A percentile compares a stretch with the other conserved stretches of the same genome.
Conservation (phyloP, 2,797 vertebrate species). For the Protosalanx chinensis region DNA sequence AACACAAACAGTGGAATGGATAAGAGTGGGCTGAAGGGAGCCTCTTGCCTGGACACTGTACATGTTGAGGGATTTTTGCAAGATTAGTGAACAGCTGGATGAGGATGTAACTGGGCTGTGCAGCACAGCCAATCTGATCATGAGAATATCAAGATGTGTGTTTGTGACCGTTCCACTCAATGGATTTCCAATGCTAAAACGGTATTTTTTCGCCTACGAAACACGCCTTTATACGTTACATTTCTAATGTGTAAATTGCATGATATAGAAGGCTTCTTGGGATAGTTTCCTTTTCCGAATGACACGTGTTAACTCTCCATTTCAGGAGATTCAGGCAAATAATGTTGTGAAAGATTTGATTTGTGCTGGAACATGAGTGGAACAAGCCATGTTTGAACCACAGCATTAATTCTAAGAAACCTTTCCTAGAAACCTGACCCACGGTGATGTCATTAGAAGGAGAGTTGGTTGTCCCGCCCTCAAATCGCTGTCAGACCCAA, state of each 20-base stretch:
- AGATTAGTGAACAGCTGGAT: constrained; percentile 14
- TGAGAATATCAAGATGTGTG: not conserved
- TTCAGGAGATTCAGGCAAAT: too few relatives aligned
- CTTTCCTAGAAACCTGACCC: constrained; percentile 10
- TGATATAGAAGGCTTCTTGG: too few relatives aligned
- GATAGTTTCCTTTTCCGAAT: too few relatives aligned
- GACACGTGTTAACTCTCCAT: too few relatives aligned
- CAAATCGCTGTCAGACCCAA: constrained; percentile 11
- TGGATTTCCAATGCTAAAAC: too few relatives aligned
- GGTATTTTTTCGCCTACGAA: too few relatives aligned
- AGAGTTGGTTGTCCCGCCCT: not conserved
- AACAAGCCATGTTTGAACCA: not conserved
- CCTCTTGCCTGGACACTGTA: not conserved
- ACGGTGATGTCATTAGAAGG: constrained; percentile 19
- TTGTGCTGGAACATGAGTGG: too few relatives aligned
- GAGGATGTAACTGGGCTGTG: constrained; percentile 10
- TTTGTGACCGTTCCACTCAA: too few relatives aligned
- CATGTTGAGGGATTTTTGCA: constrained; percentile 6
- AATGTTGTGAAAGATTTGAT: too few relatives aligned
- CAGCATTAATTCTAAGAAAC: constrained; percentile 15
- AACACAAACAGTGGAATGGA: constrained; percentile 22
- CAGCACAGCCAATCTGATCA: not conserved
- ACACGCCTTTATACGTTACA: too few relatives aligned
- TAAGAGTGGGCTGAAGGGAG: constrained; percentile 11
- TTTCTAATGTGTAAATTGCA: too few relatives aligned